Evolutionary conservation across 2,888 invertebrate species (phyloP).

Genomic region (Hemithea aestivaria): DNA sequence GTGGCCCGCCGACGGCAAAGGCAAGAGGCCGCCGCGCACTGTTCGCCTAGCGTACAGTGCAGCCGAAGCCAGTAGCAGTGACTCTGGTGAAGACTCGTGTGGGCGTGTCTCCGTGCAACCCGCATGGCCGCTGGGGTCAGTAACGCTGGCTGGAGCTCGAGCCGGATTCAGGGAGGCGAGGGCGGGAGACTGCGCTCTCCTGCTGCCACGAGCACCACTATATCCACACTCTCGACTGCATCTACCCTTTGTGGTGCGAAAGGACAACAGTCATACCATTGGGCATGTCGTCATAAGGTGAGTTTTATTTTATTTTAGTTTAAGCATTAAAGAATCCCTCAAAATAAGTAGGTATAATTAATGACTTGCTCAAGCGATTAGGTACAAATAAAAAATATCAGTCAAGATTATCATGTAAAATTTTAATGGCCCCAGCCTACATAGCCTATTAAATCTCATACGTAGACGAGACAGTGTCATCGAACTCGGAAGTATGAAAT

Average conservation of each 20-base stretch:
- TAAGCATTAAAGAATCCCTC: neutral
- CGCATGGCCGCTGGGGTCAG: constrained; percentile 81
- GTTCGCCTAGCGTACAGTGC: constrained; percentile 93
- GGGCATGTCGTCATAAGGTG: constrained; percentile 92
- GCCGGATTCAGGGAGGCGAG: constrained; percentile 91
- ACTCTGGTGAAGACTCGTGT: constrained; percentile 84
- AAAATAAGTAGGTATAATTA: no score
- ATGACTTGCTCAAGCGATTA: neutral
- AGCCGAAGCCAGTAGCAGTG: constrained; percentile 87
- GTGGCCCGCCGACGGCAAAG: constrained; percentile 88
- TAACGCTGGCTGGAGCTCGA: constrained; percentile 87
- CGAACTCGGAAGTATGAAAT: constrained; percentile 27
- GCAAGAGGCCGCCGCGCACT: constrained; percentile 84
- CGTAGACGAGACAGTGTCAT: constrained; percentile 18
- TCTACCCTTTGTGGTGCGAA: constrained; percentile 92
- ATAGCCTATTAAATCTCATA: constrained; percentile 13
- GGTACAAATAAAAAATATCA: no score
- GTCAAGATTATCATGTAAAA: neutral
- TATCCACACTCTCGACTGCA: constrained; percentile 94
- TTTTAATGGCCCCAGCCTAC: neutral
- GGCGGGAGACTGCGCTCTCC: constrained; percentile 89
- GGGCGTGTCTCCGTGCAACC: constrained; percentile 84
- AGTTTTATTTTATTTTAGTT: constrained; percentile 37
- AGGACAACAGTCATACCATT: constrained; percentile 82
- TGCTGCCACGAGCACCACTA: constrained; percentile 92